Conservation (phyloP, 2,888 invertebrate genomes). For the Psococerastis gibbosa region DNA sequence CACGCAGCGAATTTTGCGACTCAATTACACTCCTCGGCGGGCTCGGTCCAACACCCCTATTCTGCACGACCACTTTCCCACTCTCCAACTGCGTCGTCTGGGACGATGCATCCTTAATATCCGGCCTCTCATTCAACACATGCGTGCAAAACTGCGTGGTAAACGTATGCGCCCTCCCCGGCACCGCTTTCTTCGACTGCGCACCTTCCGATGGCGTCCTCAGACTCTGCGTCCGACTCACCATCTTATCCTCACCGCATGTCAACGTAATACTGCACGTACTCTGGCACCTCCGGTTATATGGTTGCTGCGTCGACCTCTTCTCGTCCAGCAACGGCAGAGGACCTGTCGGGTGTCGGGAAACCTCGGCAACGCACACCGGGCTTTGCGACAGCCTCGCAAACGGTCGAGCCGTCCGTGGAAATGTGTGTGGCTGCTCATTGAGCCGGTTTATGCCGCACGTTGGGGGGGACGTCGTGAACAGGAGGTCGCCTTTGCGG, state of each 20-base stretch:
- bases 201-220: slow-evolving; percentile 24
- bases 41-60: too few relatives aligned
- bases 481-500: slow-evolving; percentile 32
- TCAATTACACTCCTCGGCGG: too few relatives aligned
- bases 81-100: slow-evolving; percentile 31
- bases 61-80: slow-evolving; percentile 25
- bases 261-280: slow-evolving; percentile 48
- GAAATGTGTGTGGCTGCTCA: slow-evolving; percentile 19
- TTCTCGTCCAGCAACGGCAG: slow-evolving; percentile 22
- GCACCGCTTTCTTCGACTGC: slow-evolving; percentile 22
- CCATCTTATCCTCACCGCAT: slow-evolving; percentile 24
- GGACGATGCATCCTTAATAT: slow-evolving; percentile 30
- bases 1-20: too few relatives aligned
- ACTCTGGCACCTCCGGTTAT: slow-evolving; percentile 37
- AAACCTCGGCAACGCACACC: slow-evolving; percentile 13
- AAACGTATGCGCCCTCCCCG: slow-evolving; percentile 21
- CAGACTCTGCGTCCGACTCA: slow-evolving; percentile 25
- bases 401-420: slow-evolving; percentile 16
- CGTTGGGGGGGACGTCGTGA: slow-evolving; percentile 30
- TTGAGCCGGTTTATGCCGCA: slow-evolving; percentile 21
- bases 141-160: slow-evolving; percentile 25
- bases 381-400: slow-evolving; percentile 14
- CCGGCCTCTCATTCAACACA: slow-evolving; percentile 19
- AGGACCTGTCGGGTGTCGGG: too few relatives aligned
- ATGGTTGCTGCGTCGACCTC: slow-evolving; percentile 23